Evolutionary conservation across 2,888 invertebrate genomes (phyloP).

Genomic region (Orchesellides sinensis): DNA sequence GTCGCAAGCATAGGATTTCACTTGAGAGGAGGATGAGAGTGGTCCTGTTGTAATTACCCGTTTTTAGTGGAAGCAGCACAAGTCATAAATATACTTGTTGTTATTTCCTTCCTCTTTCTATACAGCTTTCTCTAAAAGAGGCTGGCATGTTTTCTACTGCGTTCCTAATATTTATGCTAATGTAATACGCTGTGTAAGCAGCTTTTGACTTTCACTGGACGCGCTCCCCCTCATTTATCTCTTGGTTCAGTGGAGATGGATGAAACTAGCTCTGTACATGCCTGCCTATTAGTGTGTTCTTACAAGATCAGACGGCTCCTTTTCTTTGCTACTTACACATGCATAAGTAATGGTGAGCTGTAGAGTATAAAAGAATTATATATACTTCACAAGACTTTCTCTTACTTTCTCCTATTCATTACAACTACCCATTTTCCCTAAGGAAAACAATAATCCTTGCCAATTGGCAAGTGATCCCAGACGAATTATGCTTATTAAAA

Average conservation of each 20-base stretch:
- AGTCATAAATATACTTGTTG: background rate
- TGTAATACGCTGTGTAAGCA: conserved; percentile 7
- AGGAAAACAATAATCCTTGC: background rate
- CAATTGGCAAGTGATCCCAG: too few relatives aligned
- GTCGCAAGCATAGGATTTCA: background rate
- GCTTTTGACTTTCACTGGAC: background rate
- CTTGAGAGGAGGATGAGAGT: background rate
- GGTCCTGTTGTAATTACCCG: background rate
- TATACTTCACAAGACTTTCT: background rate
- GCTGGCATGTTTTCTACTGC: background rate
- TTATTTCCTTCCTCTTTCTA: background rate
- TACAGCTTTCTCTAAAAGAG: background rate
- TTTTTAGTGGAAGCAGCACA: background rate
- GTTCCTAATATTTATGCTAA: conserved; percentile 9
- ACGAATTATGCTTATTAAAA: background rate
- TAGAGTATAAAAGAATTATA: background rate
- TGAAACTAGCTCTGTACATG: too few relatives aligned
- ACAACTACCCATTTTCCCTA: too few relatives aligned
- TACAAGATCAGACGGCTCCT: too few relatives aligned
- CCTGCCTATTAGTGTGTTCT: too few relatives aligned
- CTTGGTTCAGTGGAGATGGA: too few relatives aligned
- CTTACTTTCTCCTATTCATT: too few relatives aligned
- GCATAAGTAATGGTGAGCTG: background rate
- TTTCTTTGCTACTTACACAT: background rate
- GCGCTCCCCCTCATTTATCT: background rate